Conservation (phyloP, 2,888 invertebrate species). For the Lasioglossum pauxillum region DNA sequence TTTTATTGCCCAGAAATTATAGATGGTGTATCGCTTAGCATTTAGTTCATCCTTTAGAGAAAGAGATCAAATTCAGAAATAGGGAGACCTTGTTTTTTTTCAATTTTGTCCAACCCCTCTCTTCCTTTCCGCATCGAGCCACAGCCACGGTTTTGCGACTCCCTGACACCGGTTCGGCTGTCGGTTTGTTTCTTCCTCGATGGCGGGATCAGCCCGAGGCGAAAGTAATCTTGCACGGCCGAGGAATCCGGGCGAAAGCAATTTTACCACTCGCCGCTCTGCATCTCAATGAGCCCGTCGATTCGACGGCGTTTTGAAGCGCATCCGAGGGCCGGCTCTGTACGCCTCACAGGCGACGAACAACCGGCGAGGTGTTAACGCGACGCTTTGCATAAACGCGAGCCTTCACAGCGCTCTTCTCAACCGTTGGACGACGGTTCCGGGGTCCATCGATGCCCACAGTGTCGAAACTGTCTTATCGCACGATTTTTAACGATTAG, state of each 20-base stretch:
- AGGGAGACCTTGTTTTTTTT: too few relatives aligned
- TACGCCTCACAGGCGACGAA: background rate
- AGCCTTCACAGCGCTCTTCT: background rate
- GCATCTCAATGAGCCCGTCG: background rate
- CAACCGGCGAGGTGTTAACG: constrained; percentile 6
- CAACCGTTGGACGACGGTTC: background rate
- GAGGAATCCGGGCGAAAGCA: constrained; percentile 1
- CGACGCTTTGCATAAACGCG: constrained; percentile 12
- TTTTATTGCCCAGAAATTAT: too few relatives aligned
- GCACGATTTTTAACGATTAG: background rate
- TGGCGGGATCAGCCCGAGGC: background rate
- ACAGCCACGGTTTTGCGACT: background rate
- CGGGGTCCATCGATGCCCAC: background rate
- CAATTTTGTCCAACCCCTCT: too few relatives aligned
- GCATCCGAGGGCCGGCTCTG: background rate
- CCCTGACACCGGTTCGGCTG: background rate
- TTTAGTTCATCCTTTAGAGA: too few relatives aligned
- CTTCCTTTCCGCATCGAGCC: too few relatives aligned
- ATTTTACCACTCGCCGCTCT: background rate
- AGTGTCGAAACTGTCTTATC: background rate
- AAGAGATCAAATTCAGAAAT: too few relatives aligned
- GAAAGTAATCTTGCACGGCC: background rate
- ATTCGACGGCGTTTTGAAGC: background rate
- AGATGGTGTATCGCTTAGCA: too few relatives aligned
- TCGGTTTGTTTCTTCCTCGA: background rate